Percentiles rank a stretch among this genome's conserved stretches.
Evolutionary conservation across 1,140 invertebrate genomes (phyloP).

Genomic region (Aleiodes sp.): DNA sequence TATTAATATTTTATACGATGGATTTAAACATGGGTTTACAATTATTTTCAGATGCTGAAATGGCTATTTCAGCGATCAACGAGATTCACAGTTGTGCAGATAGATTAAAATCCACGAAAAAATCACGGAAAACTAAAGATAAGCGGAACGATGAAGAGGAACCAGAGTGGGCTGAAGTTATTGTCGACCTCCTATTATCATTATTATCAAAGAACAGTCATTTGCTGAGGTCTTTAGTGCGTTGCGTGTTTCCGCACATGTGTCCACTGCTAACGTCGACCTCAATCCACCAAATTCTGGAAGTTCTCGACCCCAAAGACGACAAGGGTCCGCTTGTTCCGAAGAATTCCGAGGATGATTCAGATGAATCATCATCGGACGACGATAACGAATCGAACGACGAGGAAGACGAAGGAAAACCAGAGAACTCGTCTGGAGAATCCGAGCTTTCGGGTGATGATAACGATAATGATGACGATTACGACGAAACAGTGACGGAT

Average conservation of each 20-base stretch:
- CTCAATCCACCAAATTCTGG: slow-evolving; percentile 77
- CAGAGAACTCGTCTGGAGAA: slow-evolving; percentile 53
- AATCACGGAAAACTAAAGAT: slow-evolving; percentile 44
- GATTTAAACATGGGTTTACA: slow-evolving; percentile 78
- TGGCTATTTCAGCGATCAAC: slow-evolving; percentile 73
- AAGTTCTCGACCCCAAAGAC: slow-evolving; percentile 75
- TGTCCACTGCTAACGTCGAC: slow-evolving; percentile 74
- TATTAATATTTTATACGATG: slow-evolving; percentile 72
- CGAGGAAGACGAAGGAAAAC: slow-evolving; percentile 59
- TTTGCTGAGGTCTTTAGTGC: slow-evolving; percentile 74
- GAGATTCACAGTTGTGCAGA: slow-evolving; percentile 77
- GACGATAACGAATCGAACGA: slow-evolving; percentile 53
- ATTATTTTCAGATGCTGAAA: slow-evolving; percentile 74
- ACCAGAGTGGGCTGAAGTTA: slow-evolving; percentile 81
- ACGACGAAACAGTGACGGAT: slow-evolving; percentile 73
- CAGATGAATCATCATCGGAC: slow-evolving; percentile 58
- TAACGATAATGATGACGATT: slow-evolving; percentile 68
- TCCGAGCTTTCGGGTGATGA: slow-evolving; percentile 46
- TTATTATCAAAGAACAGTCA: slow-evolving; percentile 76
- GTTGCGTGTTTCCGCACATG: slow-evolving; percentile 77
- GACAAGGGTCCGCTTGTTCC: slow-evolving; percentile 69
- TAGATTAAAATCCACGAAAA: slow-evolving; percentile 65
- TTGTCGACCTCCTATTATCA: slow-evolving; percentile 79
- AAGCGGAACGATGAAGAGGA: slow-evolving; percentile 62
- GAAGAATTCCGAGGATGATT: slow-evolving; percentile 52